Evolutionary conservation across 2,888 invertebrate species (phyloP).

Genomic region (Sympetrum striolatum): DNA sequence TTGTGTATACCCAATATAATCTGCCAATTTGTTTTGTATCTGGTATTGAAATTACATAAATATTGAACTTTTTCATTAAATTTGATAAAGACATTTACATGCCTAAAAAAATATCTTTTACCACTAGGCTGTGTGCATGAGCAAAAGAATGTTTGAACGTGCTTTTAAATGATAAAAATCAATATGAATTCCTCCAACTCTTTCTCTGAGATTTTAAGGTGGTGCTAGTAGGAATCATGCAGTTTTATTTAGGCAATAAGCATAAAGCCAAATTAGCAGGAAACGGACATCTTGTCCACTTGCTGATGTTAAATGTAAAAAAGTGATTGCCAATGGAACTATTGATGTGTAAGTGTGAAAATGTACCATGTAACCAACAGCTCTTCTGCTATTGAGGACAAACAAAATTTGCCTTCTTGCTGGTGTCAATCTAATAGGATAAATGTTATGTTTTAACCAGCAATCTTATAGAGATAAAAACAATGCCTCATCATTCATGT

Average conservation of each 20-base stretch:
- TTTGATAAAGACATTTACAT: conserved; percentile 40
- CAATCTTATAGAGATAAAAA: background rate
- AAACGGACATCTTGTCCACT: background rate
- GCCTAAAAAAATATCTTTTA: conserved; percentile 26
- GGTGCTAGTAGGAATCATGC: conserved; percentile 39
- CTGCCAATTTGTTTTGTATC: conserved; percentile 39
- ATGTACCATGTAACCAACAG: background rate
- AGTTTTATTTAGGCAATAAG: conserved; percentile 26
- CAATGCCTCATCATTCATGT: background rate
- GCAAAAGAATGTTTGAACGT: conserved; percentile 22
- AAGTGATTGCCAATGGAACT: background rate
- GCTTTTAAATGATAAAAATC: conserved; percentile 17
- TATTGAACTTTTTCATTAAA: conserved; percentile 21
- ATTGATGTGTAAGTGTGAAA: background rate
- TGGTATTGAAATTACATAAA: conserved; percentile 25
- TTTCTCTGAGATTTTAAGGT: conserved; percentile 18
- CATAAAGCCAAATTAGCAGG: background rate
- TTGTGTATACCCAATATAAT: conserved; percentile 23
- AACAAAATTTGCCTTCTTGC: background rate
- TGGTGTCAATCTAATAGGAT: background rate
- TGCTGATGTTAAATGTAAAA: background rate
- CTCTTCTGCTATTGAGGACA: background rate
- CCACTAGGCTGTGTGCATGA: conserved; percentile 29
- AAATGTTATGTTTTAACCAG: conserved; percentile 24
- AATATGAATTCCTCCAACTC: conserved; percentile 23